phyloP scores from a whole-genome alignment of 2,797 vertebrate genomes.

The Enteromius treurensis region DNA sequence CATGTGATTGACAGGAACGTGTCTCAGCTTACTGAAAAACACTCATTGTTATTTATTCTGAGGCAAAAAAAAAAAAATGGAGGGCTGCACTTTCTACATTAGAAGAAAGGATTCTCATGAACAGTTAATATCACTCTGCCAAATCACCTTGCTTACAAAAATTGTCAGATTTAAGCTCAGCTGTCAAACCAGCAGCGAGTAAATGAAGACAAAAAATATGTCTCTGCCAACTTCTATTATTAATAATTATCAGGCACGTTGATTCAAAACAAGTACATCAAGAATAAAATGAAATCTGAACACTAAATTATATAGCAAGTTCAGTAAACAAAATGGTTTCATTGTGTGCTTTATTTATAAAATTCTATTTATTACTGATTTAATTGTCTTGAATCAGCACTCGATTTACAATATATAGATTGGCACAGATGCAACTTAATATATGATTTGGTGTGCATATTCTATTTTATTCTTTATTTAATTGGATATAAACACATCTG shows the following conservation, averaged over 20 bases:
- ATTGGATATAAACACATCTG: background rate
- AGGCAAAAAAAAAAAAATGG: conserved; percentile 16
- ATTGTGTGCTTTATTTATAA: background rate
- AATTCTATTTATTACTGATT: background rate
- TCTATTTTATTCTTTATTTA: conserved; percentile 6
- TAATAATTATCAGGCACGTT: background rate
- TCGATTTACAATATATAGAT: background rate
- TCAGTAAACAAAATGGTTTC: background rate
- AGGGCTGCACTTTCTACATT: conserved; percentile 29
- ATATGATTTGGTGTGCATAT: conserved; percentile 2
- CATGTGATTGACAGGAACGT: conserved; percentile 26
- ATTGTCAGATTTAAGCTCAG: conserved; percentile 15
- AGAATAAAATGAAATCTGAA: background rate
- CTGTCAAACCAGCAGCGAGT: conserved; percentile 28
- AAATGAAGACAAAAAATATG: conserved; percentile 4
- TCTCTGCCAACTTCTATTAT: background rate
- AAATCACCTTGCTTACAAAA: background rate
- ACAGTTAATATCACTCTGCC: conserved; percentile 35
- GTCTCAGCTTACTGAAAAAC: conserved; percentile 9
- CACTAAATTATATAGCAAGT: background rate
- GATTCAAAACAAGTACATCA: background rate
- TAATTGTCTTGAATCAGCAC: background rate
- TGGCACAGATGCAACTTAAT: background rate
- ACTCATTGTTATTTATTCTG: conserved; percentile 27
- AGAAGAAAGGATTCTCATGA: conserved; percentile 18